These are phyloP conservation scores for Ptychadena robeensis DNA, from an alignment of 2,797 vertebrate genomes.

Conservation along the genomic window DNA sequence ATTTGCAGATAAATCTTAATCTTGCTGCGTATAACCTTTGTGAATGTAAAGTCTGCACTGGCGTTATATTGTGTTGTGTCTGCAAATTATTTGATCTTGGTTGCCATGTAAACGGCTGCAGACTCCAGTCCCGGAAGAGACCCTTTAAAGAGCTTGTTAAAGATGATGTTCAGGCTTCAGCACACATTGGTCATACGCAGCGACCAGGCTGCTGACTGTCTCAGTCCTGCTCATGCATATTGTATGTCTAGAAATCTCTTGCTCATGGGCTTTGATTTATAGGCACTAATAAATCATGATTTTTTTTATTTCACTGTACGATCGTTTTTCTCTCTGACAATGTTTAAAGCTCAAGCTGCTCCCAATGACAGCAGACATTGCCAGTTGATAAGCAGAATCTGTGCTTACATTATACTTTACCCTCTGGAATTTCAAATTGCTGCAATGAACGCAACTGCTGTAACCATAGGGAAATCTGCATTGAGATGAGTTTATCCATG, in stretches of 20 bases:
- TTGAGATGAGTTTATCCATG: conserved; percentile 7
- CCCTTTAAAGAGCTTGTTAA: conserved; percentile 22
- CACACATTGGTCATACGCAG: conserved; percentile 8
- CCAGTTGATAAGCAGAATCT: conserved; percentile 2
- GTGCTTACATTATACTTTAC: conserved; percentile 2
- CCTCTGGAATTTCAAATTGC: conserved; percentile 10
- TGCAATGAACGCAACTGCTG: conserved; percentile 13
- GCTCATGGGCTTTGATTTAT: conserved; percentile 23
- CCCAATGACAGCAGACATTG: conserved; percentile 12
- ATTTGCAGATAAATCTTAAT: background rate
- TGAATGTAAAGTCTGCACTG: background rate
- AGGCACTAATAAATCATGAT: conserved; percentile 36
- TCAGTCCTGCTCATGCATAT: conserved; percentile 21
- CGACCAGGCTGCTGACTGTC: conserved; percentile 2
- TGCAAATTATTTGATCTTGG: conserved; percentile 5
- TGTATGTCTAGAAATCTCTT: conserved; percentile 26
- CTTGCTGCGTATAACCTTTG: background rate
- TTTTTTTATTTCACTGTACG: conserved; percentile 13
- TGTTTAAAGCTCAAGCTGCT: conserved; percentile 26
- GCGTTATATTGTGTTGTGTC: background rate
- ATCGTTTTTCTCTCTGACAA: conserved; percentile 31
- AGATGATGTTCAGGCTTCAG: conserved; percentile 24
- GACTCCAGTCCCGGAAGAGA: conserved; percentile 2
- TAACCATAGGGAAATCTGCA: conserved; percentile 45
- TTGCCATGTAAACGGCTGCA: conserved; percentile 6